Conservation (phyloP, 64 coral and sea anemone genomes). For the Trachythela sp. region DNA sequence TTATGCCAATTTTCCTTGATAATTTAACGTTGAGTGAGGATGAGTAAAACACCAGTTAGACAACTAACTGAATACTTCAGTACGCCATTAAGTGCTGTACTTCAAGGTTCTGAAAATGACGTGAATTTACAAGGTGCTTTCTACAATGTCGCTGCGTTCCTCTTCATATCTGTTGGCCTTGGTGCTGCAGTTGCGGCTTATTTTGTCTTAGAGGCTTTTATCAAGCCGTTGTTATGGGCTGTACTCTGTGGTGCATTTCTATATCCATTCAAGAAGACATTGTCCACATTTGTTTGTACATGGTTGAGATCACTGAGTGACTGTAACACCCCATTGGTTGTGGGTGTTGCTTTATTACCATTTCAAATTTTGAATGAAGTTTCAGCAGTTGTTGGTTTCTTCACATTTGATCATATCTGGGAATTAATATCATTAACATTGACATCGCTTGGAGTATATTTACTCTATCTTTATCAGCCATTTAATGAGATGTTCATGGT, state of each 20-base stretch:
- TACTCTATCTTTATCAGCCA: constrained; percentile 69
- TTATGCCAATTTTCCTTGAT: neutral
- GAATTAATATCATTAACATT: constrained; percentile 55
- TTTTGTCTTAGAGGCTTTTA: constrained; percentile 79
- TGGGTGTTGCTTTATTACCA: constrained; percentile 72
- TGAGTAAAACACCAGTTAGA: neutral
- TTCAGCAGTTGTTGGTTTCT: constrained; percentile 77
- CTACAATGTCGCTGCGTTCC: constrained; percentile 83
- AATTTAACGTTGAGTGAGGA: neutral
- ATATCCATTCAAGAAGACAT: constrained; percentile 84
- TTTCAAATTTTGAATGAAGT: constrained; percentile 78
- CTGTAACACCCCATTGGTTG: constrained; percentile 75
- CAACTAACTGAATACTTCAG: constrained; percentile 56
- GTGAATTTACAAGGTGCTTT: constrained; percentile 78
- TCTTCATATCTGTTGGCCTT: constrained; percentile 64
- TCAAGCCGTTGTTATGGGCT: constrained; percentile 95
- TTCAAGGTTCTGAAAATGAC: constrained; percentile 71
- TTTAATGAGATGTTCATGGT: constrained; percentile 74
- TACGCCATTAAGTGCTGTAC: constrained; percentile 72
- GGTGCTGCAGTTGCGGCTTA: constrained; percentile 86
- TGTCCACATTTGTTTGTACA: constrained; percentile 63
- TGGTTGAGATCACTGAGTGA: constrained; percentile 80
- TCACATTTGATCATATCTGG: constrained; percentile 60
- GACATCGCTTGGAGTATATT: constrained; percentile 45
- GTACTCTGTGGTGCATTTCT: constrained; percentile 89